phyloP scores from a whole-genome alignment of 2,797 vertebrate genomes.

The Micromesistius poutassou region DNA sequence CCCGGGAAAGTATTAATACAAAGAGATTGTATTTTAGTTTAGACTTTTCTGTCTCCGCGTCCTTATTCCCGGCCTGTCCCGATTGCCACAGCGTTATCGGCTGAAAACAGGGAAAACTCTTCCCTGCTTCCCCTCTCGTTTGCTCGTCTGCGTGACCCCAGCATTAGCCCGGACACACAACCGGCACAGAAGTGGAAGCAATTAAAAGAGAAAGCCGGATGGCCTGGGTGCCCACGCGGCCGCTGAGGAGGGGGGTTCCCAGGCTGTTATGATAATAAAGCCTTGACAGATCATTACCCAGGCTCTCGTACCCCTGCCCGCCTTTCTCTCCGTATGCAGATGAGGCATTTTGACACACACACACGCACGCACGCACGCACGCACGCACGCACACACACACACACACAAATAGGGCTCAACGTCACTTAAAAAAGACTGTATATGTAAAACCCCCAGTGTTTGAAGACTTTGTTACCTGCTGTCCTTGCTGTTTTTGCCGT shows the following conservation, averaged over 20 bases:
- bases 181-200: conserved; percentile 39
- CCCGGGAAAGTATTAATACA: neutral
- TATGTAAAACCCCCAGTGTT: neutral
- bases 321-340: conserved; percentile 28
- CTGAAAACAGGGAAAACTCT: conserved; percentile 34
- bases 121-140: neutral
- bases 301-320: conserved; percentile 17
- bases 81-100: conserved; percentile 41
- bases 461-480: neutral
- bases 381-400: neutral
- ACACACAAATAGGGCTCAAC: neutral
- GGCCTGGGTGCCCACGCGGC: conserved; percentile 42
- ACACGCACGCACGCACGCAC: too few relatives aligned
- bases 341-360: conserved; percentile 27
- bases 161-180: neutral
- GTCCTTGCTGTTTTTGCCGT: neutral
- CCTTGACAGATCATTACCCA: conserved; percentile 50
- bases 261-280: conserved; percentile 44
- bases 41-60: conserved; percentile 9
- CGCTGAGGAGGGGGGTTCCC: conserved; percentile 42
- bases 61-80: conserved; percentile 7
- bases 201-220: conserved; percentile 53
- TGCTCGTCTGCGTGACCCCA: conserved; percentile 6
- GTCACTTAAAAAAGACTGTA: neutral
- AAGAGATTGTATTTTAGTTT: neutral